Evolutionary conservation across 2,113 vertebrate species (phyloP), one percentile per base, ranked within the genome.

Genomic region (Rhineura floridana): DNA sequence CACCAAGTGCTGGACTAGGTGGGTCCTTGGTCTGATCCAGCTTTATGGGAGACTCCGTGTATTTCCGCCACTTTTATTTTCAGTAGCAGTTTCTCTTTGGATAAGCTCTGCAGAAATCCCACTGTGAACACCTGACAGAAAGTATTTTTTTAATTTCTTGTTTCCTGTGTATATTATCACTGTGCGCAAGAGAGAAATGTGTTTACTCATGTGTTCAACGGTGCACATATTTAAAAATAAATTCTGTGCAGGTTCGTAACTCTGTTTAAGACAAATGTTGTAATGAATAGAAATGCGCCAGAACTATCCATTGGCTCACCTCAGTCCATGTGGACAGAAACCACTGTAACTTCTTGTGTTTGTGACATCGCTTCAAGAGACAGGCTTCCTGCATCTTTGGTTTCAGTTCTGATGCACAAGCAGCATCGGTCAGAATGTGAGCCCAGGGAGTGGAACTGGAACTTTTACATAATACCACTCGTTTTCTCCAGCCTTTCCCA

Each of bases 261-360:
- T 46, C 73, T 30, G 59, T 82, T 44, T 30, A 33, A 82, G 6
- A 82, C 30, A 30, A 6, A 59, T 59, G 8, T 55, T 59, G 50
- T 13, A 25, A 62, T 62, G 36, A 17, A 79, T 2, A 6, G 33
- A 69, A 50, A 50, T 10, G 44, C 52, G 55, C 2, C 21, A 12
- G 33, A 70, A 75, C 3, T 12, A 0, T 0, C 33, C 8, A 23
- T 3, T 23, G 48, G 84, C 91, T 67, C 92, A 98, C 98, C 98
- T 98, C 96, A 73, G 97, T 96, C 98, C 98, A 98, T 1, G 96
- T 94, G 0, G 98, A 98, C 91, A 98, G 94, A 33, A 98, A 95
- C 98, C 98, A 98, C 93, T 98, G 98, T 83, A 97, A 94, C 89
- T 97, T 98, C 89, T 91, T 96, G 62, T 96, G 96, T 88, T 97